Evolutionary conservation across 2,888 invertebrate species (phyloP).

Genomic region (Ligdia adustata): DNA sequence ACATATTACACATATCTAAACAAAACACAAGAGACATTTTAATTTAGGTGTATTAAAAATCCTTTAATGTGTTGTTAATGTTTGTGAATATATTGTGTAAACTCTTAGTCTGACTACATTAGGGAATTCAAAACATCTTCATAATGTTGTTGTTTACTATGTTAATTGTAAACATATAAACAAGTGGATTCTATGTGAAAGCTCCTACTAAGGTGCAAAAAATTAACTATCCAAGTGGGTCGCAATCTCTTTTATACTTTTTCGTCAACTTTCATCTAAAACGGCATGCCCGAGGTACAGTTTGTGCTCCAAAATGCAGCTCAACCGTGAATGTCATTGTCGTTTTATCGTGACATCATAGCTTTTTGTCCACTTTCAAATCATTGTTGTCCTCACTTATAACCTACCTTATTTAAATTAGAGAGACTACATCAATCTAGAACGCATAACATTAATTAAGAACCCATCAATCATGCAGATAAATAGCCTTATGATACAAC

Average conservation of each 20-base stretch:
- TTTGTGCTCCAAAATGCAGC: slow-evolving; percentile 78
- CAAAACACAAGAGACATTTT: no score
- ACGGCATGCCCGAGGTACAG: slow-evolving; percentile 68
- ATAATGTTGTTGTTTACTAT: slow-evolving; percentile 12
- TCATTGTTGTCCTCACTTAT: slow-evolving; percentile 20
- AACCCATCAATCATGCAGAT: slow-evolving; percentile 41
- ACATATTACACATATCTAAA: no score
- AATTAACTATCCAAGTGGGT: slow-evolving; percentile 39
- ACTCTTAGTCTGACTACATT: no score
- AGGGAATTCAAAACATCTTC: slow-evolving; percentile 6
- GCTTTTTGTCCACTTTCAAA: slow-evolving; percentile 76
- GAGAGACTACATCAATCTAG: slow-evolving; percentile 12
- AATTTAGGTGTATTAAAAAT: no score
- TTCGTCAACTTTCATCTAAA: slow-evolving; percentile 76
- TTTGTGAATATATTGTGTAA: no score
- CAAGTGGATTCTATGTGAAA: slow-evolving; percentile 26
- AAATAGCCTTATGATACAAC: slow-evolving; percentile 45
- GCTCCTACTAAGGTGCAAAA: slow-evolving; percentile 11
- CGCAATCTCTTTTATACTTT: slow-evolving; percentile 59
- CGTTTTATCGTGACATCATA: slow-evolving; percentile 77
- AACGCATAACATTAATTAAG: slow-evolving; percentile 37
- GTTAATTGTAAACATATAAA: slow-evolving; percentile 40
- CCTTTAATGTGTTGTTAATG: no score
- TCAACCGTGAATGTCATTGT: slow-evolving; percentile 84
- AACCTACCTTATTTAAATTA: background rate